These are phyloP conservation scores for Cyanocitta stelleri DNA, from an alignment of 2,113 vertebrate genomes.

Conservation along the genomic window DNA sequence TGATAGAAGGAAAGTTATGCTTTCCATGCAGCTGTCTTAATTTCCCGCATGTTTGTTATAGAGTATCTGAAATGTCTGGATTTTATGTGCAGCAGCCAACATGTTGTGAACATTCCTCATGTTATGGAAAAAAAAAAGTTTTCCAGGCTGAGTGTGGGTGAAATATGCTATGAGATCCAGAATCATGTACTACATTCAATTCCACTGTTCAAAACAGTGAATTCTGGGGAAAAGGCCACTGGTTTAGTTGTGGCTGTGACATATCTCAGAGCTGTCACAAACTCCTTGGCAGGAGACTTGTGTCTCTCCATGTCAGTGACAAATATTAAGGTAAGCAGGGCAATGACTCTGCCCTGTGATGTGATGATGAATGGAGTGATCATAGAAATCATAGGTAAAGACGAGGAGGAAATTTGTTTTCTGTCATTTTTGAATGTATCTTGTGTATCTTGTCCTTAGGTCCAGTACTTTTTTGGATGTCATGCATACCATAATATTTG, in stretches of 20 bases:
- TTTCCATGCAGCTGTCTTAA: conserved; percentile 11
- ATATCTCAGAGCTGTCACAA: neutral
- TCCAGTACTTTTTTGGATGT: neutral
- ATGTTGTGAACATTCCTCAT: neutral
- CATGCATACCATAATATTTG: neutral
- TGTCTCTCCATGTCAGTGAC: neutral
- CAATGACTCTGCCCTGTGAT: neutral
- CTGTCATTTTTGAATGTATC: neutral
- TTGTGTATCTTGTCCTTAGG: neutral
- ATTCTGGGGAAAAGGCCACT: neutral
- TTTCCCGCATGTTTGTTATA: neutral
- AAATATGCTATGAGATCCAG: neutral
- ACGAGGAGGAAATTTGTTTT: conserved; percentile 1
- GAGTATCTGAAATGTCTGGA: neutral
- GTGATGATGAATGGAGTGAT: neutral
- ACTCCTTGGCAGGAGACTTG: neutral
- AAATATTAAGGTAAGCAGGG: neutral
- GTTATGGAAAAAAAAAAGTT: neutral
- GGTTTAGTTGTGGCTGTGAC: neutral
- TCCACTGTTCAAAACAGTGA: neutral
- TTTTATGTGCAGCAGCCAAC: neutral
- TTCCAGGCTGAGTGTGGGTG: neutral
- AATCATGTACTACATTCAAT: neutral
- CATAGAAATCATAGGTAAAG: neutral
- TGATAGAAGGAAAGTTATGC: neutral